phyloP scores from a whole-genome alignment of 2,113 vertebrate genomes.

The Regulus satrapa region DNA sequence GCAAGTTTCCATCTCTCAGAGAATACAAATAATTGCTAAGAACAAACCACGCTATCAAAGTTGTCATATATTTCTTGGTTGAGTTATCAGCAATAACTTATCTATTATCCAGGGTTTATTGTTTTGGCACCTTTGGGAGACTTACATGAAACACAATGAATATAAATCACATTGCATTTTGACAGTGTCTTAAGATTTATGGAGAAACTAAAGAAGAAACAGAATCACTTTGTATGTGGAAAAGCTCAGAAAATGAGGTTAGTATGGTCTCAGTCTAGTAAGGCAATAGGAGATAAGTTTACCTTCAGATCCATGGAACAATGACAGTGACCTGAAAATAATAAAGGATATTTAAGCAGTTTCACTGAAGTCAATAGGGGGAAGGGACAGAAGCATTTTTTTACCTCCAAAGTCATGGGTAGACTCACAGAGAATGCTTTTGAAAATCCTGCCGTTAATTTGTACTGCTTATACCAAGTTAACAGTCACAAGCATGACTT shows the following conservation, averaged over 20 bases:
- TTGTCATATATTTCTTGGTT: conserved; percentile 49
- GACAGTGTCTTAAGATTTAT: conserved; percentile 20
- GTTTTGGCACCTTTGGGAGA: conserved; percentile 49
- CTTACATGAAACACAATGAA: background rate
- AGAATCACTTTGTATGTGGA: background rate
- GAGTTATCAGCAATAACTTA: conserved; percentile 47
- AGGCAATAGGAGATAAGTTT: background rate
- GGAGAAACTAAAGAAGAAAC: conserved; percentile 1
- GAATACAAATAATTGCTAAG: conserved; percentile 39
- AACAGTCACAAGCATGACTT: background rate
- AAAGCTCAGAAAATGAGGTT: background rate
- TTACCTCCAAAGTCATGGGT: background rate
- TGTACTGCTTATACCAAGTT: background rate
- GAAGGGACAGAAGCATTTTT: background rate
- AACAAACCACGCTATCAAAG: background rate
- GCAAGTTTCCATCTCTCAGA: conserved; percentile 28
- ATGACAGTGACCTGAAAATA: background rate
- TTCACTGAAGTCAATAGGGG: background rate
- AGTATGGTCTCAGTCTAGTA: background rate
- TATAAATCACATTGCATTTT: conserved; percentile 33
- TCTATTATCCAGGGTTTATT: conserved; percentile 35
- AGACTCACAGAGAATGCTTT: background rate
- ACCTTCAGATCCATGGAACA: background rate
- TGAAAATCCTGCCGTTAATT: background rate
- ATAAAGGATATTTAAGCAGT: background rate